Percentiles rank a stretch among this genome's conserved stretches.
Conservation (phyloP, 2,113 vertebrate species). For the Lasiurus borealis region DNA sequence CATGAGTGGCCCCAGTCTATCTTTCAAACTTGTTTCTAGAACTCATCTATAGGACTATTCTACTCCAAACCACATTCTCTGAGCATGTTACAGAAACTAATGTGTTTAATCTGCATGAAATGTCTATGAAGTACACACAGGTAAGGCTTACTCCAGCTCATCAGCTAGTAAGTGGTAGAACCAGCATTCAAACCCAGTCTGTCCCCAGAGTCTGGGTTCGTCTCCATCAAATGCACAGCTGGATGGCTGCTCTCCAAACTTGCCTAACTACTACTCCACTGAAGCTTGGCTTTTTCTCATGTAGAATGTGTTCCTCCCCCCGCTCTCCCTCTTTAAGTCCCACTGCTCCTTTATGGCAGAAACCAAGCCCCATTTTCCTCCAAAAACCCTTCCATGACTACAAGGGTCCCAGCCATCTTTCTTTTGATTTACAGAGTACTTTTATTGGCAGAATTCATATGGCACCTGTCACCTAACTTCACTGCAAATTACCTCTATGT, state of each 20-base stretch:
- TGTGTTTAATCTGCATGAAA: neutral
- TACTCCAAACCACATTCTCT: neutral
- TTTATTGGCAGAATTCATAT: neutral
- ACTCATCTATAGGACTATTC: neutral
- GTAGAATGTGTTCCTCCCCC: neutral
- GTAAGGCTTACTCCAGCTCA: neutral
- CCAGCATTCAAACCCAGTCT: neutral
- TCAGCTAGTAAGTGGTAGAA: neutral
- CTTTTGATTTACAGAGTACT: neutral
- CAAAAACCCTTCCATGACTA: neutral
- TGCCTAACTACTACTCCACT: neutral
- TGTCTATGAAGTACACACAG: neutral
- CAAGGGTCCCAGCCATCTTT: neutral
- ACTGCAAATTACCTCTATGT: neutral
- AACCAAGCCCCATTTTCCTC: neutral
- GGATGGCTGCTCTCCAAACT: neutral
- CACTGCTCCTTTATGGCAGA: neutral
- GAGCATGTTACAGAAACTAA: neutral
- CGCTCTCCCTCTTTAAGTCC: neutral
- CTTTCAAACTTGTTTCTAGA: neutral
- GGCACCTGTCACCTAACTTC: neutral
- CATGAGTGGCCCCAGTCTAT: neutral
- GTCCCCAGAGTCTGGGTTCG: neutral
- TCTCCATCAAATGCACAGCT: neutral
- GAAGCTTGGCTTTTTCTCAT: neutral